Conservation (phyloP, 2,888 invertebrate species). For the Tanytarsus gracilentus region DNA sequence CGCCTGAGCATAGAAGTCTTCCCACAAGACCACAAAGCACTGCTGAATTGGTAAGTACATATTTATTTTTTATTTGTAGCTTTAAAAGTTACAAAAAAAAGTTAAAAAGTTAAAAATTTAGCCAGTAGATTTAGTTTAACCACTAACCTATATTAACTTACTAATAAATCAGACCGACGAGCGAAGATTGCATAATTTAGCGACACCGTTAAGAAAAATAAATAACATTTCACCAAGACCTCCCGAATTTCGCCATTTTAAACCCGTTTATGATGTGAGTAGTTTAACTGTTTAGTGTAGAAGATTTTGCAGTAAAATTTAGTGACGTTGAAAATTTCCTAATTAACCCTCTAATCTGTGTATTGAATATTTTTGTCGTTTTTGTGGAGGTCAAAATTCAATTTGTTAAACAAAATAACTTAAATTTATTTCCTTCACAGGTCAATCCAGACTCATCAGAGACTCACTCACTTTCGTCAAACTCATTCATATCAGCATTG, state of each 20-base stretch:
- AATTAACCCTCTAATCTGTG: background rate
- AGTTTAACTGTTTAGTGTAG: constrained; percentile 32
- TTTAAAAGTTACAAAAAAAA: background rate
- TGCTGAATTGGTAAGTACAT: constrained; percentile 41
- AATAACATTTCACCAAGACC: constrained; percentile 45
- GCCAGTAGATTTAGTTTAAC: background rate
- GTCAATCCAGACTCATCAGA: constrained; percentile 51
- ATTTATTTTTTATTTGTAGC: background rate
- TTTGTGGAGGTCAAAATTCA: background rate
- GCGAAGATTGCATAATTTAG: constrained; percentile 45
- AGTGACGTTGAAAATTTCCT: background rate
- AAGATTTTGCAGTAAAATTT: background rate
- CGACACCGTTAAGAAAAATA: constrained; percentile 45
- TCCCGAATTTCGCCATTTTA: constrained; percentile 44
- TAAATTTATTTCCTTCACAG: constrained; percentile 2
- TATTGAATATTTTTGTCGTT: too few species aligned
- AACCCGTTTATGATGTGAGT: constrained; percentile 44
- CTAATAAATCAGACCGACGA: constrained; percentile 35
- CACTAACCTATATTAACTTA: background rate
- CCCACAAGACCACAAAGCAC: constrained; percentile 43
- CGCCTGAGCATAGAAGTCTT: constrained; percentile 49
- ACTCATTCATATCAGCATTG: constrained; percentile 80
- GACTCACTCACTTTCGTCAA: constrained; percentile 71
- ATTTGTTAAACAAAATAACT: background rate
- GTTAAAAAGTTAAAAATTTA: background rate